Percentiles rank a stretch among this genome's conserved stretches.
These are phyloP conservation scores for Drosophila albomicans DNA, from an alignment of 1,140 invertebrate species.

Conservation along the genomic window DNA sequence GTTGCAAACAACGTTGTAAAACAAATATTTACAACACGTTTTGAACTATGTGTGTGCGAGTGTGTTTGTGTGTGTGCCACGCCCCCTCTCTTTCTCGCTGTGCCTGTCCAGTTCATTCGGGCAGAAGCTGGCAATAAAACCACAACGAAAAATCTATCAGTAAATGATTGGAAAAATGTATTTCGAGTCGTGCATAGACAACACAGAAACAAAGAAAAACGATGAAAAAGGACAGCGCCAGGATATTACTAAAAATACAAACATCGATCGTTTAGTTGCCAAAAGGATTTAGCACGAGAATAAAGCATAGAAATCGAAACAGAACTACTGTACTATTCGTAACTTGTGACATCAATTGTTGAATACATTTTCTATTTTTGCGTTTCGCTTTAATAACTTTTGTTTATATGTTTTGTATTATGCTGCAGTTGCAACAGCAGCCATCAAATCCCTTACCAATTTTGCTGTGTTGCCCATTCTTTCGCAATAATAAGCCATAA, in stretches of 20 bases:
- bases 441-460: slow-evolving; percentile 33
- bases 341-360: slow-evolving; percentile 40
- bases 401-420: slow-evolving; percentile 1
- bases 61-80: slow-evolving; percentile 22
- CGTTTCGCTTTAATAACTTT: slow-evolving; percentile 12
- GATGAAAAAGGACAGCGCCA: slow-evolving; percentile 26
- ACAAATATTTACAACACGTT: slow-evolving; percentile 80
- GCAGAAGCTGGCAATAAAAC: slow-evolving; percentile 50
- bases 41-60: slow-evolving; percentile 54
- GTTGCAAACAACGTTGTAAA: slow-evolving; percentile 69
- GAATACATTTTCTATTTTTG: not conserved
- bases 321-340: not conserved
- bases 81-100: not conserved
- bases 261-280: slow-evolving; percentile 50
- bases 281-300: slow-evolving; percentile 43
- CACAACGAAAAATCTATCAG: slow-evolving; percentile 60
- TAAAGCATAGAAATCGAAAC: slow-evolving; percentile 27
- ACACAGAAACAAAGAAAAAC: not conserved
- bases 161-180: slow-evolving; percentile 68
- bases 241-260: slow-evolving; percentile 36
- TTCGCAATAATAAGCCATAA: slow-evolving; percentile 71
- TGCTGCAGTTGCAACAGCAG: not conserved
- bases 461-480: slow-evolving; percentile 24
- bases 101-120: slow-evolving; percentile 35
- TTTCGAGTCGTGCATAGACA: slow-evolving; percentile 22